phyloP scores from a whole-genome alignment of 2,113 vertebrate species.

The Salvelinus alpinus region DNA sequence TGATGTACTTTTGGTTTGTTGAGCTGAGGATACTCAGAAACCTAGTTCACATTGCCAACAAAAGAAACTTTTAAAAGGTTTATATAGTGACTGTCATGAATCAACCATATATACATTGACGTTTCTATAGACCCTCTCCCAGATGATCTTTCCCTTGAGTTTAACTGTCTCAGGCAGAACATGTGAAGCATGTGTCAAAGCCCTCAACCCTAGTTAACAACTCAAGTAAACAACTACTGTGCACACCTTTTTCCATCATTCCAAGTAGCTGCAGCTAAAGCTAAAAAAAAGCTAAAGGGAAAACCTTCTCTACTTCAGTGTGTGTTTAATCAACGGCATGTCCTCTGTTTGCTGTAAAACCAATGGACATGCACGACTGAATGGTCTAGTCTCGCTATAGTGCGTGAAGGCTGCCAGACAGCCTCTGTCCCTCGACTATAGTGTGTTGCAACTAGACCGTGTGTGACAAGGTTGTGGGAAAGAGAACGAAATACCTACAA shows the following conservation, averaged over 20 bases:
- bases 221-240: no score
- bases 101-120: no score
- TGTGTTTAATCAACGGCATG: slow-evolving; percentile 64
- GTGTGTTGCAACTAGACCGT: background rate
- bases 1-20: background rate
- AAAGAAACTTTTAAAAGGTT: no score
- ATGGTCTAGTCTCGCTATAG: slow-evolving; percentile 1
- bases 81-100: no score
- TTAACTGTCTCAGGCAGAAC: no score
- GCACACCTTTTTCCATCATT: background rate
- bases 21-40: background rate
- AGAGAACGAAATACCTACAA: no score
- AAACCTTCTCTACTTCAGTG: slow-evolving; percentile 39
- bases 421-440: background rate
- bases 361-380: background rate
- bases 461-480: slow-evolving; percentile 17
- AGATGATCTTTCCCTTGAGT: no score
- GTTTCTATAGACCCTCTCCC: no score
- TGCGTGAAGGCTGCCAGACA: background rate
- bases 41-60: no score
- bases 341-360: slow-evolving; percentile 39
- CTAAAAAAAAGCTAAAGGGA: background rate
- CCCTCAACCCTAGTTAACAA: no score
- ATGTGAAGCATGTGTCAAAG: no score
- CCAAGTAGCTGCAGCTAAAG: background rate